Evolutionary conservation across 2,888 invertebrate genomes (phyloP).

Genomic region (Poecilobothrus nobilitatus): DNA sequence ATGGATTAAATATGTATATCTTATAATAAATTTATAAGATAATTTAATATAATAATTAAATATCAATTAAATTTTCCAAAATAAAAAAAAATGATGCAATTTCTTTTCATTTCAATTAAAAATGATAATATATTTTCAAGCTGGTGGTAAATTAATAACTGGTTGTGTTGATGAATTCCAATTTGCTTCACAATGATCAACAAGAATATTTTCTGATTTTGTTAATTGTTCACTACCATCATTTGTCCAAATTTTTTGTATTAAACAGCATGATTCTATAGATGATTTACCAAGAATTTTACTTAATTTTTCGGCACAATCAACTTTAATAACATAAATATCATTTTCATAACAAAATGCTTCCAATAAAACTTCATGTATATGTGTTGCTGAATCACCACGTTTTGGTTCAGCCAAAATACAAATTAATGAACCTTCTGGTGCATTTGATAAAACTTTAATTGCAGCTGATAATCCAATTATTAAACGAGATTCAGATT

Average conservation of each 20-base stretch:
- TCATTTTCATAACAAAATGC: conserved; percentile 73
- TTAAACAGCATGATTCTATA: conserved; percentile 46
- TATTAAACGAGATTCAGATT: conserved; percentile 40
- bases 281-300: conserved; percentile 47
- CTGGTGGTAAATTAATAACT: conserved; percentile 57
- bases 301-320: conserved; percentile 46
- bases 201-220: conserved; percentile 53
- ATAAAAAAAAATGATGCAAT: too few relatives aligned
- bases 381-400: conserved; percentile 67
- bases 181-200: conserved; percentile 59
- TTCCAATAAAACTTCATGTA: conserved; percentile 67
- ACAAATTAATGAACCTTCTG: conserved; percentile 58
- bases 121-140: conserved; percentile 42
- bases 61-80: too few relatives aligned
- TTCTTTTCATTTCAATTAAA: too few relatives aligned
- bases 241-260: conserved; percentile 42
- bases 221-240: conserved; percentile 42
- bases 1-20: too few relatives aligned
- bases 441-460: conserved; percentile 38
- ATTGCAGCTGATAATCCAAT: conserved; percentile 41
- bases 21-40: too few relatives aligned
- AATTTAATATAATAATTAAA: too few relatives aligned
- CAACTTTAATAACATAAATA: conserved; percentile 64
- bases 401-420: conserved; percentile 58
- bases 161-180: conserved; percentile 56